Evolutionary conservation across 2,113 vertebrate genomes (phyloP), one percentile per base, ranked within the genome.

Genomic region (Dasyprocta punctata): DNA sequence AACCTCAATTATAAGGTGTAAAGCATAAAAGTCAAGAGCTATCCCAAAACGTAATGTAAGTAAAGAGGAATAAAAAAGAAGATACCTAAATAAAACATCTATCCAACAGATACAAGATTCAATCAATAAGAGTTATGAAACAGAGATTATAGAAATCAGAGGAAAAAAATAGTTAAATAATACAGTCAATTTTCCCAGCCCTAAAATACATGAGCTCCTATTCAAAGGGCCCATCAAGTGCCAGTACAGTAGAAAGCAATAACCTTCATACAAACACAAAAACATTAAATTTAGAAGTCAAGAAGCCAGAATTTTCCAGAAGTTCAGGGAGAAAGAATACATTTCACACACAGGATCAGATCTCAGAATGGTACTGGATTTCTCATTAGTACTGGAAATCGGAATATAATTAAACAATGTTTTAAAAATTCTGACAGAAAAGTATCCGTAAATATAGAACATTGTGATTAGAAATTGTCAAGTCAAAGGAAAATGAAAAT

Each of bases 221-320:
- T 30, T 89, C 24, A 93, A 92, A 95, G 30, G 4, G 17, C 5
- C 26, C 22, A 56, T 61, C 28, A 94, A 65, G 12, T 78, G 36
- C 19, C 13, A 92, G 11, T 16, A 77, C 6, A 86, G 61, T 95
- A 86, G 9, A 41, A 86, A 28, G 88, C 90, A 90, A n/a, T 19
- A 61, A 22, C 1, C 22, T 5, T 73, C n/a, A 92, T 7, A 41
- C 36, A 94, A 86, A 89, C 7, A 71, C n/a, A 86, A 22, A 36
- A 86, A 78, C 41, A 90, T n/a, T 52, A 54, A 47, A 56, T 94
- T 96, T 92, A 92, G 75, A 92, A 88, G 4, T 86, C n/a, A 87
- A n/a, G 3, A 91, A 4, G 86, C 67, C 81, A 88, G 82, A n/a
- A 12, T 36, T 92, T 13, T 88, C 38, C 44, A 71, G 94, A 81